Base-by-base conservation (phyloP, 1,140 invertebrate genomes). In the Hylyphantes graminicola region DNA sequence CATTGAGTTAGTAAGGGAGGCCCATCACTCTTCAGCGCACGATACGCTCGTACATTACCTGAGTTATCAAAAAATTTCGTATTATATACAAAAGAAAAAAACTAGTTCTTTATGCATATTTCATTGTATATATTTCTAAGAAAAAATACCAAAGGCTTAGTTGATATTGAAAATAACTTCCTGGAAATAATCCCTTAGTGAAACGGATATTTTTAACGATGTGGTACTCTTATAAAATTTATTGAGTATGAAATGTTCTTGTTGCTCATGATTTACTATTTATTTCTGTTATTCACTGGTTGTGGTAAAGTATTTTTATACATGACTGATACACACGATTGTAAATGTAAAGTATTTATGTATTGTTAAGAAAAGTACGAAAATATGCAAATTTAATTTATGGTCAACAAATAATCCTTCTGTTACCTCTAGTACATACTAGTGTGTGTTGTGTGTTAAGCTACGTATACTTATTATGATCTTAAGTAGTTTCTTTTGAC, bases 221-320 rank as follows among this genome's bases (percentile, higher is more conserved):
- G 35, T 81, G 78, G 55, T 70, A 68, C 61, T 82, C 79, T 82
- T 82, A 35, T 35, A 21, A 82, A 73, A 73, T 82, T 81, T 81
- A 81, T 72, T 73, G 55, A 81, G 64, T 84, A 85, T 85, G 19
- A 85, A 76, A 64, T 85, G 82, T 85, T 85, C 82, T 77, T 85
- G 82, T 85, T 85, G 72, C 63, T 83, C 81, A 83, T 83, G 57
- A 74, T 70, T 85, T 85, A 35, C 35, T 35, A 77, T 85, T 85
- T 77, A 75, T 74, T 83, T 83, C 70, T 77, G 82, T 85, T 85
- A 65, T 85, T 68, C 61, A 85, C 51, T 77, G 81, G 21, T 68
- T 83, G 81, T 74, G 82, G 82, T 85, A 85, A 85, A 85, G 64
- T 85, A 85, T 85, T 85, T 85, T 85, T 85, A 76, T 85, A 85